Evolutionary conservation across 2,797 vertebrate genomes (phyloP).

Genomic region (Etheostoma nigrum): DNA sequence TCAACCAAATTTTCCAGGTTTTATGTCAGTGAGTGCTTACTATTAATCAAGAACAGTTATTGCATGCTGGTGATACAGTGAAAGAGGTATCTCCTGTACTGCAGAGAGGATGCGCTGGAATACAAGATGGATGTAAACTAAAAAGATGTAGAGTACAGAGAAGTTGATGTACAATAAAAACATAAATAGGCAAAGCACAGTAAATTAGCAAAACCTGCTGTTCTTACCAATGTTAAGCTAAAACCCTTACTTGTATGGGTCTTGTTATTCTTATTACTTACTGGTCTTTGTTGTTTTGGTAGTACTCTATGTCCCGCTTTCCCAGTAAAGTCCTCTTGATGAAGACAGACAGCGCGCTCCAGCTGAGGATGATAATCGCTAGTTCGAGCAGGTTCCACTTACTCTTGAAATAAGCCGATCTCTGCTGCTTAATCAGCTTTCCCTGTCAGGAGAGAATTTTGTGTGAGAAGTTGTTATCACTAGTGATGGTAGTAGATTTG

Average conservation of each 20-base stretch:
- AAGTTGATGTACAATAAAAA: neutral
- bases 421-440: slow-evolving; percentile 89
- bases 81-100: neutral
- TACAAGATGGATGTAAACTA: neutral
- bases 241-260: neutral
- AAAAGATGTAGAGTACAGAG: too few relatives aligned
- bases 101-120: neutral
- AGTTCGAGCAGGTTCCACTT: slow-evolving; percentile 94
- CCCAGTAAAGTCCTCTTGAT: slow-evolving; percentile 91
- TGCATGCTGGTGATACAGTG: neutral
- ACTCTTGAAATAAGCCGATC: slow-evolving; percentile 90
- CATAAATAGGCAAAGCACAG: neutral
- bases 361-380: slow-evolving; percentile 92
- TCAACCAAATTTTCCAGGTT: neutral
- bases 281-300: slow-evolving; percentile 89
- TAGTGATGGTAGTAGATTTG: neutral
- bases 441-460: slow-evolving; percentile 81
- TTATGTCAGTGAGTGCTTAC: neutral
- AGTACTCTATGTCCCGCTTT: slow-evolving; percentile 88
- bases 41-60: neutral
- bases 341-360: slow-evolving; percentile 91
- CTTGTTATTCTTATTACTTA: slow-evolving; percentile 73
- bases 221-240: neutral
- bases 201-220: neutral
- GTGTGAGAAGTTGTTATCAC: neutral